phyloP scores from a whole-genome alignment of 2,113 vertebrate genomes.

The Tinamus guttatus region DNA sequence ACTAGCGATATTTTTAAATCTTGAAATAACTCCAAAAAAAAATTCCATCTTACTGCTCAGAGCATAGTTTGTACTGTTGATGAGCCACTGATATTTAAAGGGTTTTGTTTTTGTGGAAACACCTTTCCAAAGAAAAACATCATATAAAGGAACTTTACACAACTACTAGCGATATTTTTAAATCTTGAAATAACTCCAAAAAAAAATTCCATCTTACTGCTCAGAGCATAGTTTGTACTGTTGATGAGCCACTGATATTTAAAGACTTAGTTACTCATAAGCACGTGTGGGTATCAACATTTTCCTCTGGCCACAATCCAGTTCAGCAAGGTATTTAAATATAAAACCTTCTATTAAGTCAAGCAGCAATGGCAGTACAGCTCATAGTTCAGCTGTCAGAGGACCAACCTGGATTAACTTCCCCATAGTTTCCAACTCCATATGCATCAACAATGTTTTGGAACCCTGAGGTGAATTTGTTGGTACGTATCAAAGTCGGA shows the following conservation, averaged over 20 bases:
- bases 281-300: neutral
- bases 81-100: neutral
- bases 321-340: neutral
- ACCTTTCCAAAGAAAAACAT: neutral
- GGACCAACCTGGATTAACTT: slow-evolving; percentile 93
- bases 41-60: neutral
- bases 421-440: slow-evolving; percentile 91
- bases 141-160: neutral
- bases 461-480: slow-evolving; percentile 97
- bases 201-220: neutral
- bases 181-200: neutral
- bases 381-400: neutral
- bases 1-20: neutral
- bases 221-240: neutral
- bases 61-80: neutral
- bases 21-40: neutral
- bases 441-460: slow-evolving; percentile 98
- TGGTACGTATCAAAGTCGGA: slow-evolving; percentile 93
- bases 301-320: neutral
- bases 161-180: neutral
- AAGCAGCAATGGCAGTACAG: neutral
- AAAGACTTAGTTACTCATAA: neutral
- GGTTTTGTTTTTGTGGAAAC: neutral
- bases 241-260: neutral
- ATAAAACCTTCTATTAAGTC: neutral